Evolutionary conservation across 1,140 invertebrate species (phyloP).

Genomic region (Lamellibrachia luymesi): DNA sequence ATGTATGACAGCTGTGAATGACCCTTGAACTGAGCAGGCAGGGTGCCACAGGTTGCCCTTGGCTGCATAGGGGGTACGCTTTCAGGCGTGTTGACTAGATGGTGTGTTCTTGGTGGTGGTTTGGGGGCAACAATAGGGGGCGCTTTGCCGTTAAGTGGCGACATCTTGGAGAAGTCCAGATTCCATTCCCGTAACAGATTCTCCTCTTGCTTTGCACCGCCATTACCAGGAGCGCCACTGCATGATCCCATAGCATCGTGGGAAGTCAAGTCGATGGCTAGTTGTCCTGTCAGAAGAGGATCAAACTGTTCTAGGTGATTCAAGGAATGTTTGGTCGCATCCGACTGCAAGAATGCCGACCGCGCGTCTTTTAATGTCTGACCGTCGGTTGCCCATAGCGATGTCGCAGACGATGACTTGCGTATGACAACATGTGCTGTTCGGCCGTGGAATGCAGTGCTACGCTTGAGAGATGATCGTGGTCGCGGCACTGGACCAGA

Average conservation of each 20-base stretch:
- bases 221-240: not conserved
- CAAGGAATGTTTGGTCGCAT: not conserved
- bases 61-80: not conserved
- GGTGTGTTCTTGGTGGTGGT: not conserved
- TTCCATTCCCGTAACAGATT: slow-evolving; percentile 21
- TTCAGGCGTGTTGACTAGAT: not conserved
- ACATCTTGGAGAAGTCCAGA: slow-evolving; percentile 15
- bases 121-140: not conserved
- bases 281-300: slow-evolving; percentile 19
- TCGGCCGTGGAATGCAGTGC: slow-evolving; percentile 12
- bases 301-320: slow-evolving; percentile 19
- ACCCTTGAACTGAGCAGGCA: not conserved
- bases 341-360: slow-evolving; percentile 8
- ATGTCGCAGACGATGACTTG: not conserved
- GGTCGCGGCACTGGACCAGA: not conserved
- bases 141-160: not conserved
- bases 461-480: slow-evolving; percentile 3
- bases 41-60: not conserved
- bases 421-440: not conserved
- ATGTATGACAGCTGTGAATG: not conserved
- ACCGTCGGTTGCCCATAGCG: not conserved
- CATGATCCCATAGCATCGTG: not conserved
- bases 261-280: slow-evolving; percentile 14
- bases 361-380: slow-evolving; percentile 15
- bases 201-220: not conserved